Evolutionary conservation across 2,888 invertebrate genomes (phyloP), one percentile per base, ranked within the genome.

Genomic region (Eudemis profundana): DNA sequence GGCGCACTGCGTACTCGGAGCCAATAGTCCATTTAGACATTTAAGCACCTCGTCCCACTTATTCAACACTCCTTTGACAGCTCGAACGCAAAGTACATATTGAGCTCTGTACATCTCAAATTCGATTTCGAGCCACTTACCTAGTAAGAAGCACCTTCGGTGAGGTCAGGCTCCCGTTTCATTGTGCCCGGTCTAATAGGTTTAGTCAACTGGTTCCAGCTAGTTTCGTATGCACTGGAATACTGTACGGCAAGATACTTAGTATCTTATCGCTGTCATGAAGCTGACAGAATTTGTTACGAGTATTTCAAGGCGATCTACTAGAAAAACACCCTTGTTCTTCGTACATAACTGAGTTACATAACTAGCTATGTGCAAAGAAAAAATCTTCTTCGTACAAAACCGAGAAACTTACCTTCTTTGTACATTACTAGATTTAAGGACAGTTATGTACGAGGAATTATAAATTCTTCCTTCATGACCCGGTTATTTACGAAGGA

Each of bases 1-100:
- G 72, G 79, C 76, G 80, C 78, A 83, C 82, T 84, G 81, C 27
- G 7, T 27, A 75, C 70, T 17, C 29, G 1, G 42, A 69, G n/a
- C 12, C 44, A 19, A 19, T 4, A 12, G 44, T 15, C 14, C 15
- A 42, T 27, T 5, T 27, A 27, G 7, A 17, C 42, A 17, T 54
- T 54, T 23, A 19, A 38, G 21, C 23, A 4, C 27, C 27, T 27
- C 27, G 7, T 5, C n/a, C n/a, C 10, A 27, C 12, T 40, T 40
- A 40, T 23, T 54, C 17, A 10, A 8, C 56, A 19, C 27, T 56
- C 19, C 56, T 56, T 56, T 56, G 29, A 44, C 56, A 56, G 40
- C 40, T 19, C 19, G 29, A 29, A n/a, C 27, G 29, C 42, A 44
- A 29, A n/a, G 56, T 56, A 56, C 42, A 44, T 56, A 44, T 56